Base-by-base conservation (phyloP, 1,140 invertebrate species). In the Euwallacea similis region DNA sequence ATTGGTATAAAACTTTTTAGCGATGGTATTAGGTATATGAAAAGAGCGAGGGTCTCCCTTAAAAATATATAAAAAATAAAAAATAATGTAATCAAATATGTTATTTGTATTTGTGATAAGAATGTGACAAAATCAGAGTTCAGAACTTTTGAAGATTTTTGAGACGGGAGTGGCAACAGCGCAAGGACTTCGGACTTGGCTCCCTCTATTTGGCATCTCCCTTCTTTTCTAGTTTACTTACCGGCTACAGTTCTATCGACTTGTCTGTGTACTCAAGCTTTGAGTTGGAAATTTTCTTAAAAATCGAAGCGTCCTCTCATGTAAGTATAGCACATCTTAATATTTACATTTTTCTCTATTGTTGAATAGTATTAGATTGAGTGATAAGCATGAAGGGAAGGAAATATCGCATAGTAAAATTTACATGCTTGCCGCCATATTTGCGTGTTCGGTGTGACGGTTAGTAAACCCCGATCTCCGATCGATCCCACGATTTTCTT, bases 391-490 rank as follows among this genome's bases (percentile, higher is more conserved):
- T 46, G 2, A 4, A 6, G 41, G 9, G 11, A 44, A 41, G 4
- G 16, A 21, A 11, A 60, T 47, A 68, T 50, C 42, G 7, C 6
- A 15, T 8, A 16, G 10, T 53, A 55, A 42, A 43, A 69, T 69
- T 53, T 56, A 55, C 53, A 42, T 55, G 69, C 60, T 47, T 61
- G 69, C 41, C 70, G 70, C 78, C 70, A 72, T 72, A 66, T 66
- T 72, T 72, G 70, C 65, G 64, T 66, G 55, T 63, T 73, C 73
- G 76, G 78, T 74, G 73, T 70, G 77, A 74, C 78, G 70, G 72
- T 74, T 76, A 76, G 76, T 79, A 72, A 72, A 75, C 74, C 73
- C 72, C 74, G 64, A 79, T 78, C 21, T 33, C 21, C 73, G 79
- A 80, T 79, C 78, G 58, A 61, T 60, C 10, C 73, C 59, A 61